Conservation (phyloP, 1,140 invertebrate species). For the Euschistus heros region DNA sequence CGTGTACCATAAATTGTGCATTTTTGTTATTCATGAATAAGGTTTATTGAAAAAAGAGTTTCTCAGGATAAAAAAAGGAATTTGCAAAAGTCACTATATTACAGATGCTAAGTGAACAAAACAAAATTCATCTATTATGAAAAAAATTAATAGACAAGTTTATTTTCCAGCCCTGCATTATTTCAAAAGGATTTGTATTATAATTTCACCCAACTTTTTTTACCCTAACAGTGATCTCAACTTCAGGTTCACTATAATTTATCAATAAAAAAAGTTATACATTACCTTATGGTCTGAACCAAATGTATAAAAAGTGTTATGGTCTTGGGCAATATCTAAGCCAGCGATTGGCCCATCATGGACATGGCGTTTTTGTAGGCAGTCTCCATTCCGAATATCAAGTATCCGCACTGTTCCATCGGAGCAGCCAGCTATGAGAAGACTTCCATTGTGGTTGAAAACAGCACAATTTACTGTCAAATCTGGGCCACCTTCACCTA, state of each 20-base stretch:
- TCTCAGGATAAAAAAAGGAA: too few relatives aligned
- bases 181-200: not conserved
- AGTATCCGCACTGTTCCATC: slow-evolving; percentile 51
- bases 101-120: too few relatives aligned
- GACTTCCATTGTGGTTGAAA: slow-evolving; percentile 57
- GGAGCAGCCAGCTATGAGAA: slow-evolving; percentile 47
- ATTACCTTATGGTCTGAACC: slow-evolving; percentile 31
- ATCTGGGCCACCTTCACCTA: slow-evolving; percentile 19
- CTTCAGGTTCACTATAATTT: not conserved
- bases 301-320: slow-evolving; percentile 31
- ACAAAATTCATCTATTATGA: too few relatives aligned
- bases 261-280: not conserved
- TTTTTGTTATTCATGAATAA: too few relatives aligned
- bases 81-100: too few relatives aligned
- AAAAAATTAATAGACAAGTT: too few relatives aligned
- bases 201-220: not conserved
- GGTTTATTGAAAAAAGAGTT: too few relatives aligned
- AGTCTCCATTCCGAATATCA: slow-evolving; percentile 45
- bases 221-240: not conserved
- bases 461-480: slow-evolving; percentile 37
- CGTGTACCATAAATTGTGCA: too few relatives aligned
- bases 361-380: slow-evolving; percentile 39
- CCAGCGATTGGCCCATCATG: slow-evolving; percentile 28
- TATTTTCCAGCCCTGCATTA: too few relatives aligned
- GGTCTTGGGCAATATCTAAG: slow-evolving; percentile 30